A percentile compares a stretch with the other conserved stretches of the same genome.
Evolutionary conservation across 2,888 invertebrate species (phyloP).

Genomic region (Diploptera punctata): DNA sequence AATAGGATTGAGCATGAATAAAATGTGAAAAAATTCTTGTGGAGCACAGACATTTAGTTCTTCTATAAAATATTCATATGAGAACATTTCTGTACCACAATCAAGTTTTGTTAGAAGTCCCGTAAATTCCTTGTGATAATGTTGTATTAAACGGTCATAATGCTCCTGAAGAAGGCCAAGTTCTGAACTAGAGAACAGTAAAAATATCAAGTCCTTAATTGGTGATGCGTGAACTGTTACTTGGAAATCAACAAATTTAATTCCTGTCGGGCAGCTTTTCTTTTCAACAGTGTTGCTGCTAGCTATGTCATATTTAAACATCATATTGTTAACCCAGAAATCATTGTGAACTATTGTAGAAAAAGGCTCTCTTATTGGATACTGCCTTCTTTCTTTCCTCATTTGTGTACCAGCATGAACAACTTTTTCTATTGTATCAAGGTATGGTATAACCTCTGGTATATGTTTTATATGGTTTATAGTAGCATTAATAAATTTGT

Average conservation of each 20-base stretch:
- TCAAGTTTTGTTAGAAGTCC: conserved; percentile 54
- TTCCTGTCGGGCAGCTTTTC: conserved; percentile 54
- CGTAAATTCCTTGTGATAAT: conserved; percentile 61
- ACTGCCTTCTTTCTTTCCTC: not conserved
- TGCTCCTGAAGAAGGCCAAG: conserved; percentile 55
- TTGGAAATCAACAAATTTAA: conserved; percentile 68
- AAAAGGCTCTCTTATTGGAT: conserved; percentile 54
- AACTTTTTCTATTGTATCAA: conserved; percentile 33
- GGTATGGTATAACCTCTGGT: conserved; percentile 33
- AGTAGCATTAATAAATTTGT: conserved; percentile 48
- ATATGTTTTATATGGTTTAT: conserved; percentile 20
- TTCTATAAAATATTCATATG: conserved; percentile 55
- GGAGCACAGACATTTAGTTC: conserved; percentile 57
- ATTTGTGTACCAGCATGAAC: not conserved
- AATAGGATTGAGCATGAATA: conserved; percentile 56
- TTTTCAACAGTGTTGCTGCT: not conserved
- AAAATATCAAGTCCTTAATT: conserved; percentile 62
- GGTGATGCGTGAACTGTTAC: conserved; percentile 61
- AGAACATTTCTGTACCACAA: conserved; percentile 52
- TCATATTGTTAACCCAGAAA: conserved; percentile 67
- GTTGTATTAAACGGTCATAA: conserved; percentile 58
- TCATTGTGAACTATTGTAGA: conserved; percentile 63
- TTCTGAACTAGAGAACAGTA: conserved; percentile 61
- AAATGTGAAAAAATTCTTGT: conserved; percentile 57
- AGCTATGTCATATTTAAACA: conserved; percentile 58